Percentiles rank a stretch among this genome's conserved stretches.
These are phyloP conservation scores for Carassius gibelio DNA, from an alignment of 2,113 vertebrate genomes.

Conservation along the genomic window DNA sequence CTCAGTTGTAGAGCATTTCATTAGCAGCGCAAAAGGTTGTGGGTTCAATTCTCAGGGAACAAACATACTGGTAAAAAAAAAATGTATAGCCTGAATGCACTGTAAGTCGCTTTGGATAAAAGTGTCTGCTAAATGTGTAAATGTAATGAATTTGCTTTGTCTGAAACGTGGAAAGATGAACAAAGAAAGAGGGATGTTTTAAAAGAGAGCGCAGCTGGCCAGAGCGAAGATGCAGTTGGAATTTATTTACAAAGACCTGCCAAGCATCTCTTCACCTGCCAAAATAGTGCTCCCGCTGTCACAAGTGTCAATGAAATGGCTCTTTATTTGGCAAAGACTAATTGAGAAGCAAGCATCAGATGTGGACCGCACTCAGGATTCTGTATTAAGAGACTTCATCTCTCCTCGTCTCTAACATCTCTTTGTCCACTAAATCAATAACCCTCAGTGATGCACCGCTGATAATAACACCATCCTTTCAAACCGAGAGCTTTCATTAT, in stretches of 20 bases:
- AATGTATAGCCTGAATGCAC: too few species aligned
- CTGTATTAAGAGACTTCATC: conserved; percentile 22
- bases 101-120: too few species aligned
- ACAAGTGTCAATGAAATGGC: conserved; percentile 70
- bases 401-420: conserved; percentile 23
- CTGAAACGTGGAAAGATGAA: conserved; percentile 16
- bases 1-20: too few species aligned
- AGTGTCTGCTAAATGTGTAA: too few species aligned
- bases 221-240: conserved; percentile 69
- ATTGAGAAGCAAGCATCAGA: conserved; percentile 63
- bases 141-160: background rate
- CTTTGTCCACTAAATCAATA: conserved; percentile 56
- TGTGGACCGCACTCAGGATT: conserved; percentile 52
- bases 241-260: conserved; percentile 65
- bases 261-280: conserved; percentile 69
- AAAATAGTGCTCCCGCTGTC: conserved; percentile 64
- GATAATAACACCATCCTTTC: conserved; percentile 46
- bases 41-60: too few species aligned
- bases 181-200: conserved; percentile 25
- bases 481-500: conserved; percentile 38
- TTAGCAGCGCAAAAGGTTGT: too few species aligned
- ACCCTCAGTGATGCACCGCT: conserved; percentile 41
- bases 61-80: too few species aligned
- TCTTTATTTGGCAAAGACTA: conserved; percentile 62
- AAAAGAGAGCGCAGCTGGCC: conserved; percentile 60